A percentile compares a stretch with the other conserved stretches of the same genome.
Evolutionary conservation across 2,888 invertebrate species (phyloP).

Genomic region (Metalampra italica): DNA sequence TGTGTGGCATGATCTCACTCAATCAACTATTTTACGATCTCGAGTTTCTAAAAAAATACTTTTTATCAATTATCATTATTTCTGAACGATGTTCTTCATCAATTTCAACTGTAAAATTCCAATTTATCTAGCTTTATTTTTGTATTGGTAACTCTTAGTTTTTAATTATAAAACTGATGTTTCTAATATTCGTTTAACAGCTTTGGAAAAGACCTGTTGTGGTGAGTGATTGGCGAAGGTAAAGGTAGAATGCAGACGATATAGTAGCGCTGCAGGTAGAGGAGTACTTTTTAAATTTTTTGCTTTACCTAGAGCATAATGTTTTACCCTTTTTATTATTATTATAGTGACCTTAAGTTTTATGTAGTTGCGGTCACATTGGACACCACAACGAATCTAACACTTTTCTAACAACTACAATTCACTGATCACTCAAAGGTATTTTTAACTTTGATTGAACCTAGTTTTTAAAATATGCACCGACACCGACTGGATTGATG

Average conservation of each 20-base stretch:
- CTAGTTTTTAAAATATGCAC: neutral
- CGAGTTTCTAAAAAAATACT: slow-evolving; percentile 14
- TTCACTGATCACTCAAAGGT: neutral
- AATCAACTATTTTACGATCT: slow-evolving; percentile 15
- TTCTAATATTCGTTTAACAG: slow-evolving; percentile 63
- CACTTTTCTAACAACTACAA: slow-evolving; percentile 13
- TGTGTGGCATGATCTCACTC: slow-evolving; percentile 56
- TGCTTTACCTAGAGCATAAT: slow-evolving; percentile 56
- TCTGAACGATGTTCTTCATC: slow-evolving; percentile 12
- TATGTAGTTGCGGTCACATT: slow-evolving; percentile 29
- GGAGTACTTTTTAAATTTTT: slow-evolving; percentile 47
- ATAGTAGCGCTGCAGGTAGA: slow-evolving; percentile 59
- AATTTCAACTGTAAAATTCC: slow-evolving; percentile 6
- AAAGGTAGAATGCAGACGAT: slow-evolving; percentile 50
- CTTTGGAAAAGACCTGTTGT: slow-evolving; percentile 77
- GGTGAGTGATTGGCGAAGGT: slow-evolving; percentile 72
- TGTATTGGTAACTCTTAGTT: neutral
- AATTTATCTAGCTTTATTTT: slow-evolving; percentile 1
- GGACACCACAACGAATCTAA: slow-evolving; percentile 33
- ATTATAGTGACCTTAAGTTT: slow-evolving; percentile 28
- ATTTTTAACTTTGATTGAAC: neutral
- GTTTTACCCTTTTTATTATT: slow-evolving; percentile 42
- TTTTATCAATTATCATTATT: slow-evolving; percentile 13
- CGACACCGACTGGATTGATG: slow-evolving; percentile 1
- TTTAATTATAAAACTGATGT: slow-evolving; percentile 12